Base-by-base conservation (phyloP, 2,797 vertebrate species). In the Nannoperca australis region DNA sequence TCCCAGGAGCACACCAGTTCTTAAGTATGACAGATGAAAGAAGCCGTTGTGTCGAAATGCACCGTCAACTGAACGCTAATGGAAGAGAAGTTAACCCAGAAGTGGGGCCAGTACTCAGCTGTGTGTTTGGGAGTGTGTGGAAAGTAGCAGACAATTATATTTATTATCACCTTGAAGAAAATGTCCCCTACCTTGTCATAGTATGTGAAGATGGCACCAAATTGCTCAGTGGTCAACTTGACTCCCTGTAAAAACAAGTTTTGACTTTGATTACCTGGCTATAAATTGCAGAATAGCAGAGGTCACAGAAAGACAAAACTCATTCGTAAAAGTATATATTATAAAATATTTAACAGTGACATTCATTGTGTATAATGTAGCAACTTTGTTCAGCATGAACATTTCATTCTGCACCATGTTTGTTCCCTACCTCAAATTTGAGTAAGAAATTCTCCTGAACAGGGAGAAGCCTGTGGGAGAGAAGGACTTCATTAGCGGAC, bases 161-260 rank as follows among this genome's bases (percentile, higher is more conserved):
- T 32, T 30, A 44, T 45, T 0, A 44, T 15, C 15, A 27, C 7
- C 3, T 67, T 74, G 7, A 61, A 69, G 27, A 55, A 50, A 79
- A n/a, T 50, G 20, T 55, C 27, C n/a, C 89, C 69, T 89, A 98
- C 98, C 97, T 98, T 98, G 94, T 99, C 97, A 0, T 99, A 99
- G 91, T 92, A 97, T 24, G 94, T 92, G 58, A 99, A 99, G 91
- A 98, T 98, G 62, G 95, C 95, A 0, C 97, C 97, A 95, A 98
- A 99, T 90, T 98, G 95, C 14, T 98, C 96, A 0, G 95, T 60
- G 66, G 86, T 95, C 93, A 96, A 40, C 91, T 97, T 98, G 94
- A 98, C 95, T 32, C 97, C 97, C 97, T 99, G 92, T 30, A 47
- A 85, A 69, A 81, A 80, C 7, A 85, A 55, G 22, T 12, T 58